These are phyloP conservation scores for Drosophila rhopaloa DNA, from an alignment of 1,140 invertebrate genomes.

Conservation along the genomic window DNA sequence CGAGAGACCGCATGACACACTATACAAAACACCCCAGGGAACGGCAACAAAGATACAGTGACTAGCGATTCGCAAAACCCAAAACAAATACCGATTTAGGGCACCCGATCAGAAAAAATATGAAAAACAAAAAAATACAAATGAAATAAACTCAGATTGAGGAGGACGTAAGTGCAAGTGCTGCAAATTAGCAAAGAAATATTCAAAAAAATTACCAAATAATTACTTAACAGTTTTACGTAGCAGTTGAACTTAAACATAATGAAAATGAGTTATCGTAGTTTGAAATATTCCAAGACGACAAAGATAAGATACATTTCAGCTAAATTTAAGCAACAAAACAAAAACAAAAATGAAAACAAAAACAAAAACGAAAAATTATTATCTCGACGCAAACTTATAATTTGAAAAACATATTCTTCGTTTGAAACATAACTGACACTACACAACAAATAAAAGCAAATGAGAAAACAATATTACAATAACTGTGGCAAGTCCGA, in stretches of 20 bases:
- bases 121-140: slow-evolving; percentile 32
- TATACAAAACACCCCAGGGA: slow-evolving; percentile 55
- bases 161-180: slow-evolving; percentile 25
- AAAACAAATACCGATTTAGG: slow-evolving; percentile 32
- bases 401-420: slow-evolving; percentile 59
- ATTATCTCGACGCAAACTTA: slow-evolving; percentile 69
- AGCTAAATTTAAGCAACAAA: slow-evolving; percentile 65
- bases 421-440: slow-evolving; percentile 50
- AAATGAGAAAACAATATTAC: slow-evolving; percentile 80
- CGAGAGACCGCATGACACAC: slow-evolving; percentile 39
- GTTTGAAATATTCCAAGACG: slow-evolving; percentile 55
- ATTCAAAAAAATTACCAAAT: slow-evolving; percentile 48
- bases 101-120: slow-evolving; percentile 41
- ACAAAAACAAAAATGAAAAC: slow-evolving; percentile 3
- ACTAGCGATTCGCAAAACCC: slow-evolving; percentile 30
- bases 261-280: slow-evolving; percentile 71
- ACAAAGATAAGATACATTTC: slow-evolving; percentile 55
- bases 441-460: slow-evolving; percentile 57
- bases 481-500: slow-evolving; percentile 80
- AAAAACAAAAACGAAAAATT: slow-evolving; percentile 44
- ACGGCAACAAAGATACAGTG: slow-evolving; percentile 69
- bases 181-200: slow-evolving; percentile 49
- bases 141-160: slow-evolving; percentile 19
- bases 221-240: slow-evolving; percentile 68
- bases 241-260: slow-evolving; percentile 70